Percentiles rank a stretch among this genome's conserved stretches.
Evolutionary conservation across 2,797 vertebrate species (phyloP).

Genomic region (Rhinella marina): DNA sequence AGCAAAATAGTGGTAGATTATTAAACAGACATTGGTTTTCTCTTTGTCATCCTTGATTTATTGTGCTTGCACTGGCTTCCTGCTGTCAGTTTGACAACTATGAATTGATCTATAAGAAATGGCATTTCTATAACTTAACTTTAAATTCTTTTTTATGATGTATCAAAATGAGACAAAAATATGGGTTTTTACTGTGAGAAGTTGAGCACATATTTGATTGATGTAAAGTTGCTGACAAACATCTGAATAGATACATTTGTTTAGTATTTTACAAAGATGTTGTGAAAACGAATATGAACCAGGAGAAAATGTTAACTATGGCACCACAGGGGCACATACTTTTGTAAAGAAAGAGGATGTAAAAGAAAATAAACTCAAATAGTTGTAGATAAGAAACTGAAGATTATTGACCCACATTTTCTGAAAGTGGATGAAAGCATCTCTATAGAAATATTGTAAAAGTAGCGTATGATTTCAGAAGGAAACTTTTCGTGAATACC

Average conservation of each 20-base stretch:
- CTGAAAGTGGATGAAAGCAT: background rate
- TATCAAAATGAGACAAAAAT: background rate
- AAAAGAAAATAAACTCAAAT: background rate
- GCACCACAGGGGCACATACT: background rate
- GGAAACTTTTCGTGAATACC: background rate
- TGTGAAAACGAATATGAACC: background rate
- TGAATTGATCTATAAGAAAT: background rate
- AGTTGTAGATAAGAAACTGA: background rate
- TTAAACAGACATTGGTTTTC: background rate
- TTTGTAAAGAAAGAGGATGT: background rate
- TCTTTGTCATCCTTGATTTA: background rate
- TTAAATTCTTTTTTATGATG: background rate
- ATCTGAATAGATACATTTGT: constrained; percentile 6
- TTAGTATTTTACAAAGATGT: background rate
- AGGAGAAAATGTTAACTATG: background rate
- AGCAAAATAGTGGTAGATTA: background rate
- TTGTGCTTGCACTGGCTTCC: background rate
- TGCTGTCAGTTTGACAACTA: background rate
- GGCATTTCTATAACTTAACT: background rate
- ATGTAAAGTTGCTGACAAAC: background rate
- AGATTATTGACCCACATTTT: background rate
- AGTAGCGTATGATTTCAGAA: background rate
- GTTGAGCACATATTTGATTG: background rate
- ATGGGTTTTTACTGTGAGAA: background rate
- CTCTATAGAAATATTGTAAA: background rate